Evolutionary conservation across 2,797 vertebrate genomes (phyloP).

Genomic region (Jordanella pulchra): DNA sequence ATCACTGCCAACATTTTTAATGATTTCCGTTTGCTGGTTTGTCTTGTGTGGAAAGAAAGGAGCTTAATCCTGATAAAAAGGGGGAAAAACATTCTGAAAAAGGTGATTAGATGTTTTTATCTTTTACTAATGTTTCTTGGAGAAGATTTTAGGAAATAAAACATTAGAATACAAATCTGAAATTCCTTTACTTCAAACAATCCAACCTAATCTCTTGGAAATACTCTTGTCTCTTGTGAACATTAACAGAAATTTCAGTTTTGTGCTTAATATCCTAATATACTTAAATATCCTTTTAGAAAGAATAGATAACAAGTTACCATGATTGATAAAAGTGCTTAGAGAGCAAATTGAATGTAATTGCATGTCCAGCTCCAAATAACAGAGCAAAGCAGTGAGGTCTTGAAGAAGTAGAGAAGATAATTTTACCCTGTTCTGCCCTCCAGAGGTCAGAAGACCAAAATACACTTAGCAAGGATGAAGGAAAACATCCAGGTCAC

Average conservation of each 20-base stretch:
- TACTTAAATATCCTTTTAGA: no score
- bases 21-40: not conserved
- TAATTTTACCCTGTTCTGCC: constrained; percentile 17
- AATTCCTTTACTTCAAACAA: not conserved
- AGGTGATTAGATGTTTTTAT: not conserved
- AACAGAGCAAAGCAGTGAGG: not conserved
- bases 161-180: not conserved
- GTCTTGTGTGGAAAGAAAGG: not conserved
- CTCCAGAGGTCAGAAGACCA: constrained; percentile 25
- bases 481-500: not conserved
- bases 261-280: no score
- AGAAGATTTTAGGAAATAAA: not conserved
- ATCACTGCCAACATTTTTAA: not conserved
- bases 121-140: not conserved
- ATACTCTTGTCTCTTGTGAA: not conserved
- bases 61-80: no score
- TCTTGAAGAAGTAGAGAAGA: not conserved
- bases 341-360: not conserved
- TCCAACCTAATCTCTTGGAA: not conserved
- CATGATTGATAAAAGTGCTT: fast-evolving
- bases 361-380: not conserved
- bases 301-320: not conserved
- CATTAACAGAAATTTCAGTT: not conserved
- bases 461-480: constrained; percentile 5
- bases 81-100: not conserved